Evolutionary conservation across 2,888 invertebrate species (phyloP), one percentile per base, ranked within the genome.

Genomic region (Kryphioiulus occultus): DNA sequence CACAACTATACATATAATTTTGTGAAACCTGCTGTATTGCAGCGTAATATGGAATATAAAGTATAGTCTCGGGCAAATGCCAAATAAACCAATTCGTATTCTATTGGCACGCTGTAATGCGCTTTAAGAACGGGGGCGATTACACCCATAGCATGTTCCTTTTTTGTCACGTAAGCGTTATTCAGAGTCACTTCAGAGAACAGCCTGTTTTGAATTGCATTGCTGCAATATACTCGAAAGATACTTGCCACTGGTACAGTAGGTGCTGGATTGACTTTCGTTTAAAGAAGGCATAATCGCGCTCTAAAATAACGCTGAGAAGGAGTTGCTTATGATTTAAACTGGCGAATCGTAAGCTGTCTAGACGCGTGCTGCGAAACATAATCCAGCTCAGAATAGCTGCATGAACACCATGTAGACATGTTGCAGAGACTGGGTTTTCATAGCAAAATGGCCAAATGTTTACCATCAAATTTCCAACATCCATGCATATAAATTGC

Each of bases 1-100:
- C 84, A 84, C 42, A 84, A 84, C 84, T 84, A 32, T 84, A 35
- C 84, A 84, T 68, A 68, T 35, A 84, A 84, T 84, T 84, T 42
- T 19, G 84, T 84, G 15, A 84, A 84, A 35, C 19, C 42, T 35
- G 42, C 42, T 30, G 19, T 84, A 39, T 84, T 39, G 2, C 10
- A 84, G 84, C n/a, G 19, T 35, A 84, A 84, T 84, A 84, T 84
- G 84, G 84, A 84, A 84, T 84, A 84, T 84, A 84, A 84, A 84
- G 84, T 84, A 42, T 84, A 84, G 84, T 84, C 10, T 30, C 39
- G 39, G 84, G 39, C 84, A 84, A 84, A 84, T 39, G 42, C 84
- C 42, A 39, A 84, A 84, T 84, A 84, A 39, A 42, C 42, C 84
- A 84, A 84, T 84, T 84, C 42, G 84, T 84, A 84, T 84, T 84